A percentile compares a stretch with the other conserved stretches of the same genome.
phyloP scores from a whole-genome alignment of 2,797 vertebrate genomes.

The Myiotriccus ornatus region DNA sequence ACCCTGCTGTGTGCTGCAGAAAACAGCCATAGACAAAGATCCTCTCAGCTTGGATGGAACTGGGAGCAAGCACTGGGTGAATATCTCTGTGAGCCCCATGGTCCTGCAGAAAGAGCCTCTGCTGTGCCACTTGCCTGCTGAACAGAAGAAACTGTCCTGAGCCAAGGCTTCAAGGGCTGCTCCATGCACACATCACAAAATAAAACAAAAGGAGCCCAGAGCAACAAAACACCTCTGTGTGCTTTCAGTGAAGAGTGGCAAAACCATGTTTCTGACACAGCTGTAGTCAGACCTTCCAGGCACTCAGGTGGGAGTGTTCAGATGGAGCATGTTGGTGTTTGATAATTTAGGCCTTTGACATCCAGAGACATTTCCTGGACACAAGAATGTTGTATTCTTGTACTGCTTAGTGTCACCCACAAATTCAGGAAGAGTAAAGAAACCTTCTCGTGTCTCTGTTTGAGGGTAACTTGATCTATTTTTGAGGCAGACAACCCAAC shows the following conservation, averaged over 20 bases:
- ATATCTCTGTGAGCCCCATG: neutral
- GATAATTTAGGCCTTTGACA: neutral
- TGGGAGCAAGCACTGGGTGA: neutral
- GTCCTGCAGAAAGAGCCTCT: neutral
- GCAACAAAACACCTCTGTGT: neutral
- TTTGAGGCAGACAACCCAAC: neutral
- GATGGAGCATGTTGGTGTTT: neutral
- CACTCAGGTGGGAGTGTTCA: neutral
- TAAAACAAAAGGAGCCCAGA: neutral
- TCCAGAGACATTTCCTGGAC: neutral
- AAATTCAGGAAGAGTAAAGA: neutral
- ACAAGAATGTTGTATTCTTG: neutral
- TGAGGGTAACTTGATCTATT: neutral
- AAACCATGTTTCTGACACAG: neutral
- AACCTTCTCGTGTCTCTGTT: neutral
- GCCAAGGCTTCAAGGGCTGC: neutral
- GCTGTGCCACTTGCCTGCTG: rapidly evolving
- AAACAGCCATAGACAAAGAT: neutral
- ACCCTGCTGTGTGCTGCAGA: neutral
- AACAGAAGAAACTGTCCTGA: neutral
- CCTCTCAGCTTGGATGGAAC: neutral
- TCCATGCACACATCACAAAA: neutral
- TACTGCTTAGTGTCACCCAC: neutral
- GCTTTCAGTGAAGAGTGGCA: neutral
- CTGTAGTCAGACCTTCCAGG: neutral